Evolutionary conservation across 2,888 invertebrate genomes (phyloP).

Genomic region (Stegana nigrithorax): DNA sequence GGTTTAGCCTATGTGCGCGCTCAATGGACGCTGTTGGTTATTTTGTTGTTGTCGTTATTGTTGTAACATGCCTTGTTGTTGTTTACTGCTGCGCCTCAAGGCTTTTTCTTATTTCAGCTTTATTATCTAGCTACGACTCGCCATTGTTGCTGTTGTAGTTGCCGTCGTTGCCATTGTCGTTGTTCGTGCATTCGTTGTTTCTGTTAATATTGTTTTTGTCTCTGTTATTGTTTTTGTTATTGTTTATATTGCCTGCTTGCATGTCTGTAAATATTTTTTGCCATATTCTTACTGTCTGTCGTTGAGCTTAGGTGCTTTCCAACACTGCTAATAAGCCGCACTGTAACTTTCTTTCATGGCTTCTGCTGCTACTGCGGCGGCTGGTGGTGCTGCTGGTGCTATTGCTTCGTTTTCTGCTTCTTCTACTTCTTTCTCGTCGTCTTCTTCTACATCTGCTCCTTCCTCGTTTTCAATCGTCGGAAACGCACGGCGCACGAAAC

Average conservation of each 20-base stretch:
- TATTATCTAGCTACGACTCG: neutral
- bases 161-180: neutral
- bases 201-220: neutral
- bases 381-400: neutral
- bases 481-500: conserved; percentile 51
- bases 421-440: neutral
- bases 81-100: neutral
- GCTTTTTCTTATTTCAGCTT: neutral
- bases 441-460: conserved; percentile 1
- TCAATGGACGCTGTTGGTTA: neutral
- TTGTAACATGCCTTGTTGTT: neutral
- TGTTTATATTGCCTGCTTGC: too few species aligned
- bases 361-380: conserved; percentile 26
- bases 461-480: conserved; percentile 45
- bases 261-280: too few species aligned
- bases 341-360: conserved; percentile 23
- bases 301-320: too few species aligned
- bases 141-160: neutral
- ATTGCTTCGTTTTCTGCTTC: neutral
- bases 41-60: neutral
- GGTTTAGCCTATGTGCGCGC: neutral
- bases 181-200: conserved; percentile 3
- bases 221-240: conserved; percentile 13
- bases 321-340: conserved; percentile 10
- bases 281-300: too few species aligned